A percentile compares a stretch with the other conserved stretches of the same genome.
Evolutionary conservation across 2,888 invertebrate species (phyloP).

Genomic region (Lomographa bimaculata): DNA sequence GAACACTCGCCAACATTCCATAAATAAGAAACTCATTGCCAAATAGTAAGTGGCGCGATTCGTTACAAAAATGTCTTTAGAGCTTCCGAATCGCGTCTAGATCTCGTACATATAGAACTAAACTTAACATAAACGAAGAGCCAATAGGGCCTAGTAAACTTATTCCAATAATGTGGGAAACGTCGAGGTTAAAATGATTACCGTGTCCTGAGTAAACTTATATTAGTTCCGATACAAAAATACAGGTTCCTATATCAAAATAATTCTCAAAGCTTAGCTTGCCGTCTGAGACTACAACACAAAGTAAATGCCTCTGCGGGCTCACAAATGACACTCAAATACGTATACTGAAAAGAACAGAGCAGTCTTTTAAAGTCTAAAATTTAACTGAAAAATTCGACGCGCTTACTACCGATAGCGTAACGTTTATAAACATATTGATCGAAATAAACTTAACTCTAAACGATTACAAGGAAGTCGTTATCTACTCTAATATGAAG

Average conservation of each 20-base stretch:
- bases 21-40: constrained; percentile 43
- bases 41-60: constrained; percentile 15
- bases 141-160: constrained; percentile 58
- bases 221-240: constrained; percentile 74
- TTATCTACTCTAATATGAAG: constrained; percentile 64
- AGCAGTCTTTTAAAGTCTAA: constrained; percentile 77
- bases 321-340: constrained; percentile 41
- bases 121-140: constrained; percentile 61
- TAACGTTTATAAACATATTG: constrained; percentile 60
- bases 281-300: constrained; percentile 68
- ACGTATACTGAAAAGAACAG: constrained; percentile 61
- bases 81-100: constrained; percentile 1
- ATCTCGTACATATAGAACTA: constrained; percentile 28
- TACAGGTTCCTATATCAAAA: constrained; percentile 51
- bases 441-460: constrained; percentile 47
- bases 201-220: constrained; percentile 52
- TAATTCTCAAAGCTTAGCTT: constrained; percentile 75
- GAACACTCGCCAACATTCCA: constrained; percentile 51
- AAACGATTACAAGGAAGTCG: constrained; percentile 41
- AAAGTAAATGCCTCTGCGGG: constrained; percentile 70
- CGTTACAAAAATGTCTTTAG: constrained; percentile 2
- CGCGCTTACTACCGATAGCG: constrained; percentile 56
- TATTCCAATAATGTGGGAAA: constrained; percentile 38
- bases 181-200: constrained; percentile 49
- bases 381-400: constrained; percentile 52